A percentile compares a stretch with the other conserved stretches of the same genome.
phyloP scores from a whole-genome alignment of 2,888 invertebrate genomes.

The Caenorhabditis sp. region DNA sequence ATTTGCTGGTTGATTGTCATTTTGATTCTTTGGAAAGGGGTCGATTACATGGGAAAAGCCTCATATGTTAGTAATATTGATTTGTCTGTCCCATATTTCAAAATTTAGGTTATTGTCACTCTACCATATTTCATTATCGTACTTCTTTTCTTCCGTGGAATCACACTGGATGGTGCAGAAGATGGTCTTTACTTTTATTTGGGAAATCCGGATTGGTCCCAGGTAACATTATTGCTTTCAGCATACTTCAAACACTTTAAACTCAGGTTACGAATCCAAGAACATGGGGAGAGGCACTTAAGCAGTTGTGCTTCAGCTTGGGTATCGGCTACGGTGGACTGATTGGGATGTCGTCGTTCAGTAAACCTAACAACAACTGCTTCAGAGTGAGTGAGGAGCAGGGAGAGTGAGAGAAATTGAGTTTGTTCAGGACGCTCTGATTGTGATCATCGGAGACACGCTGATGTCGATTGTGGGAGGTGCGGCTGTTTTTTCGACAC shows the following conservation, averaged over 20 bases:
- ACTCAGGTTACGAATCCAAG: constrained; percentile 31
- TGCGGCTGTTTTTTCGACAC: constrained; percentile 74
- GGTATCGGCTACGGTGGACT: constrained; percentile 80
- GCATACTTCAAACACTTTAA: neutral
- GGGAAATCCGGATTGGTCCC: constrained; percentile 74
- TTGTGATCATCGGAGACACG: constrained; percentile 79
- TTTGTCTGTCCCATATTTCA: neutral
- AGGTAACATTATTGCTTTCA: neutral
- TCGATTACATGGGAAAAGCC: constrained; percentile 74
- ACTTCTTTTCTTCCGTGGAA: constrained; percentile 77
- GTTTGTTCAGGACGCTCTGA: constrained; percentile 76
- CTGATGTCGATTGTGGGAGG: constrained; percentile 75
- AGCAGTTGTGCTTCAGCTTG: constrained; percentile 79
- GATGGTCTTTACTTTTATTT: constrained; percentile 78
- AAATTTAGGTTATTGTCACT: constrained; percentile 71
- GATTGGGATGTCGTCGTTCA: constrained; percentile 78
- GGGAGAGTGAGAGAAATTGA: no score
- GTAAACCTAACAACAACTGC: constrained; percentile 75
- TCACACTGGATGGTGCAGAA: constrained; percentile 76
- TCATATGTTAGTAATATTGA: constrained; percentile 62
- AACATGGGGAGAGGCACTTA: constrained; percentile 79
- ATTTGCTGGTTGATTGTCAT: constrained; percentile 73
- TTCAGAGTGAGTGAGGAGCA: constrained; percentile 70
- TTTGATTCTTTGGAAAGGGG: constrained; percentile 78
- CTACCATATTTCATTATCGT: constrained; percentile 79